phyloP scores from a whole-genome alignment of 2,797 vertebrate genomes.

The Lepilemur ruficaudatus region DNA sequence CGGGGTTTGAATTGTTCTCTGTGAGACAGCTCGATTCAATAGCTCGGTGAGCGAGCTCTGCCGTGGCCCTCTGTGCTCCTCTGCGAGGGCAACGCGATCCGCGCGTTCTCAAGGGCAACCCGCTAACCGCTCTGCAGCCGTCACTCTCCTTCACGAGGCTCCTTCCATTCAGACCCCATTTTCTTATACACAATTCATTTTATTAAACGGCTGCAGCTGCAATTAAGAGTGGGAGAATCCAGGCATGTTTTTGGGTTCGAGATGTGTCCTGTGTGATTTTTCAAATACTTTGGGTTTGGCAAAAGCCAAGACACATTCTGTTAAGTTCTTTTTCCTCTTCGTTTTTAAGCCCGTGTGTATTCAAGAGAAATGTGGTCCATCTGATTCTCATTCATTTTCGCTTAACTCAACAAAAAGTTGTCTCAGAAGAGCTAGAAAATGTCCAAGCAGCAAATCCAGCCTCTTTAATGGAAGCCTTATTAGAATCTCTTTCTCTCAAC shows the following conservation, averaged over 20 bases:
- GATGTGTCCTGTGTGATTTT: conserved; percentile 76
- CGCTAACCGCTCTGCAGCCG: background rate
- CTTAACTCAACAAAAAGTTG: conserved; percentile 79
- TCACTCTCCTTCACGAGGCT: conserved; percentile 6
- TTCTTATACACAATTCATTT: conserved; percentile 67
- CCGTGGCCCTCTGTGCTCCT: background rate
- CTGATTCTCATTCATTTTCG: conserved; percentile 79
- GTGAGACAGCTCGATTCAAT: background rate
- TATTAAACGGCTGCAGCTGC: conserved; percentile 66
- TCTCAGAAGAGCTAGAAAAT: conserved; percentile 70
- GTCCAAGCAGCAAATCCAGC: conserved; percentile 57
- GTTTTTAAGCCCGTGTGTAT: conserved; percentile 71
- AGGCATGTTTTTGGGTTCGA: conserved; percentile 78
- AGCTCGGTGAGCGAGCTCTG: background rate
- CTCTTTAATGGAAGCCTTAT: conserved; percentile 65
- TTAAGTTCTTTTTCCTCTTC: conserved; percentile 68
- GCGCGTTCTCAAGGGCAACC: background rate
- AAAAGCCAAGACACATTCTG: conserved; percentile 75
- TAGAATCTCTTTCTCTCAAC: conserved; percentile 18
- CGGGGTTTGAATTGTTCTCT: conserved; percentile 54
- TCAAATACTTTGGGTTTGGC: conserved; percentile 80
- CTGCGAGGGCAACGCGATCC: background rate
- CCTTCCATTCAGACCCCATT: conserved; percentile 64
- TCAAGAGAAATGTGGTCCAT: conserved; percentile 78
- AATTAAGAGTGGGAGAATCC: conserved; percentile 71